Conservation (phyloP, 2,888 invertebrate species). For the Platycnemis pennipes region DNA sequence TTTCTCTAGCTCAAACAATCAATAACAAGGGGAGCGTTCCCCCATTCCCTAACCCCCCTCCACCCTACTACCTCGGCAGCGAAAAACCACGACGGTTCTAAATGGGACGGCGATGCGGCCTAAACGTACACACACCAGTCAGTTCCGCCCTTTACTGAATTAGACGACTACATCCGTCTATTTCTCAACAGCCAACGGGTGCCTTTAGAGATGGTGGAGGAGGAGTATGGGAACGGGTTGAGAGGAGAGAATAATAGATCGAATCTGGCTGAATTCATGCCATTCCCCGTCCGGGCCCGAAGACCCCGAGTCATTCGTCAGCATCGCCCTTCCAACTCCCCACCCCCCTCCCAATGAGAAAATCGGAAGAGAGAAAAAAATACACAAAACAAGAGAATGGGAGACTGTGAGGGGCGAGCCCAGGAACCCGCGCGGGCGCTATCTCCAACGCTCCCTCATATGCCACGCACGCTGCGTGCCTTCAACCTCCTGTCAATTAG, state of each 20-base stretch:
- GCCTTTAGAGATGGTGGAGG: too few relatives aligned
- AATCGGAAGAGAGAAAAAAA: neutral
- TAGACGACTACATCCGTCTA: neutral
- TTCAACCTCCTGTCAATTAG: slow-evolving; percentile 65
- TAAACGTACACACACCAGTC: neutral
- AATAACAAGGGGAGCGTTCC: neutral
- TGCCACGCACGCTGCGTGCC: neutral
- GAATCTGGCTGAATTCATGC: slow-evolving; percentile 43
- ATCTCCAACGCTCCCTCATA: slow-evolving; percentile 15
- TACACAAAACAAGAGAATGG: neutral
- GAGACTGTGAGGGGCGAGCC: too few relatives aligned
- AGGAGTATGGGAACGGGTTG: too few relatives aligned
- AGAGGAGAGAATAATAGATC: slow-evolving; percentile 11
- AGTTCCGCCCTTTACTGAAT: neutral
- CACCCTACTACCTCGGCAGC: neutral
- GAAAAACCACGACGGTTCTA: neutral
- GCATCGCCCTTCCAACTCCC: neutral
- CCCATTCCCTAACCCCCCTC: neutral
- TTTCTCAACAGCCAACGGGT: neutral
- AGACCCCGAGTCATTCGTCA: slow-evolving; percentile 41
- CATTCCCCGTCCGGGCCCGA: neutral
- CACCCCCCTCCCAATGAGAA: neutral
- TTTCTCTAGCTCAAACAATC: neutral
- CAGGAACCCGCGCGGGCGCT: neutral
- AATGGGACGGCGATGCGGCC: neutral